Base-by-base conservation (phyloP, 1,140 invertebrate genomes). In the Riptortus pedestris region DNA sequence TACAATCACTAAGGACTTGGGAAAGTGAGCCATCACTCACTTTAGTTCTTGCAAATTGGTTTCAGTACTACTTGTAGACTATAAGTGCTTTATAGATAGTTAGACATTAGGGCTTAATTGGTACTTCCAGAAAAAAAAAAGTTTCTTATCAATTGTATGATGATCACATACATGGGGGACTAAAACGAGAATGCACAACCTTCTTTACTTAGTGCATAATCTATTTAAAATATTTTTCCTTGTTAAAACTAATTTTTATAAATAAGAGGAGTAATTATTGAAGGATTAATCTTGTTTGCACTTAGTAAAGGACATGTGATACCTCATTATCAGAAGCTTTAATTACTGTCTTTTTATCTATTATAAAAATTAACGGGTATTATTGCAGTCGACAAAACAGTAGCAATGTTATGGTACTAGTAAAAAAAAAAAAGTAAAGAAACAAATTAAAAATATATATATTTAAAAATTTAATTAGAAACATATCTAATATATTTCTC, bases 401-500 rank as follows among this genome's bases (percentile, higher is more conserved):
- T 57, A 57, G 18, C n/a, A 48, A 18, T 18, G 24, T 48, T 48
- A 48, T n/a, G 24, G n/a, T n/a, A 48, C 47, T n/a, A 22, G 47
- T 48, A 48, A 48, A 48, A 48, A 48, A 48, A 14, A 48, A 48
- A 48, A 4, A n/a, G n/a, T 48, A 18, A n/a, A 48, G 47, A 48
- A 48, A 48, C 3, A 48, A 48, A 48, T 7, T 38, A 38, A 38
- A 38, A 38, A 38, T 38, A 38, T 38, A 38, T 38, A 38, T 38
- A 38, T 38, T 5, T 1, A 33, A 59, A 59, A 59, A 60, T 33
- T n/a, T 33, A 38, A 18, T 38, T 60, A 60, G 58, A 18, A 7
- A 60, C 58, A 60, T 60, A 60, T 60, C 58, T 60, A 33, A 31
- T 20, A 24, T 51, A 51, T 51, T 58, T 60, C 33, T 60, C 58